These are phyloP conservation scores for Belgica antarctica DNA, from an alignment of 2,888 invertebrate genomes.

Conservation along the genomic window DNA sequence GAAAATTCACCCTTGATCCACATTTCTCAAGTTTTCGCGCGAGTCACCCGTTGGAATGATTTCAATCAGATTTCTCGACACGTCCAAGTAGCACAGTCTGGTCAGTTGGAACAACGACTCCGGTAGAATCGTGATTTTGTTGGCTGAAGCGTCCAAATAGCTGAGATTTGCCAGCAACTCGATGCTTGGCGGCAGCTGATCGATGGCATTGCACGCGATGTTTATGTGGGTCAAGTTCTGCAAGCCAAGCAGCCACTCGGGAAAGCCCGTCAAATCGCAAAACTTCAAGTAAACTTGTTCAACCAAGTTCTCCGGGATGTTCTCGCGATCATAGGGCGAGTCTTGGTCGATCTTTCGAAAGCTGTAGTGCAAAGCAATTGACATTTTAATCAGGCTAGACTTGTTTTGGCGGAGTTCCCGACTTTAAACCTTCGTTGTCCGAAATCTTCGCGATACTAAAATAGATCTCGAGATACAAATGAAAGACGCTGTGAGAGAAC, in stretches of 20 bases:
- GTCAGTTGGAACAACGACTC: not conserved
- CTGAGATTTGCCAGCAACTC: not conserved
- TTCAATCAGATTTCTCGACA: constrained; percentile 30
- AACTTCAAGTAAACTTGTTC: constrained; percentile 38
- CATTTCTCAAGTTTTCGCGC: not conserved
- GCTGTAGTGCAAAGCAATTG: constrained; percentile 37
- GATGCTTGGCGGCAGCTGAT: not conserved
- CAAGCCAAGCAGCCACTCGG: constrained; percentile 17
- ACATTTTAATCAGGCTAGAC: too few relatives aligned
- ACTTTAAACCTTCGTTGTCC: too few relatives aligned
- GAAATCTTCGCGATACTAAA: too few relatives aligned
- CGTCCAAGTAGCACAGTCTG: constrained; percentile 22
- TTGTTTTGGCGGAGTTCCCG: too few relatives aligned
- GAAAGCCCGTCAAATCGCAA: constrained; percentile 23
- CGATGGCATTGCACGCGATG: constrained; percentile 18
- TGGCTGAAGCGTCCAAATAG: constrained; percentile 26
- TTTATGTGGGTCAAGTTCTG: constrained; percentile 30
- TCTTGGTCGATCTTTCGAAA: constrained; percentile 32
- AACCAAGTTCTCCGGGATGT: constrained; percentile 16
- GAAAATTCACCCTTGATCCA: not conserved
- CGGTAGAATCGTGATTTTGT: constrained; percentile 14
- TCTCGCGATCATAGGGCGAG: not conserved
- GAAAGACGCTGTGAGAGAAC: constrained; percentile 7
- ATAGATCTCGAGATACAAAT: not conserved
- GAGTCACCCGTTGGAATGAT: constrained; percentile 2